These are phyloP conservation scores for Poecilia gillii DNA, from an alignment of 2,797 vertebrate genomes.

Conservation along the genomic window DNA sequence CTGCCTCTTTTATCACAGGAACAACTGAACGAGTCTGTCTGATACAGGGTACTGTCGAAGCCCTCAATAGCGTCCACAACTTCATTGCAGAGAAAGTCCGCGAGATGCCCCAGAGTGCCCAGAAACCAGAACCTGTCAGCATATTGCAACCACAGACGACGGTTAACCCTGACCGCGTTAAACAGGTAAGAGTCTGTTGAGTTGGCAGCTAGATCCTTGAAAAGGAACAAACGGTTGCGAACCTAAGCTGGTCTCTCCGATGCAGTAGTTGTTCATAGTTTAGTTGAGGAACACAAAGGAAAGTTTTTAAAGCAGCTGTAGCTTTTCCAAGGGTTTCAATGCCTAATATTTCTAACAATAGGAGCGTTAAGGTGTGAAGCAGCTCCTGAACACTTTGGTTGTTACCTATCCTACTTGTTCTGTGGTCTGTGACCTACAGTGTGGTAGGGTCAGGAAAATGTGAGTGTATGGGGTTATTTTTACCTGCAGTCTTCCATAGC, in stretches of 20 bases:
- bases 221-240: not conserved
- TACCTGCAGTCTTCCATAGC: conserved; percentile 79
- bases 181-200: conserved; percentile 89
- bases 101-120: conserved; percentile 99
- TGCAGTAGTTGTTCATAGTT: not conserved
- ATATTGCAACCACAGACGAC: conserved; percentile 99
- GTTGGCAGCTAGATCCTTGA: not conserved
- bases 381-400: conserved; percentile 48
- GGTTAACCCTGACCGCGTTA: conserved; percentile 98
- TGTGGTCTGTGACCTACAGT: conserved; percentile 65
- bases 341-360: not conserved
- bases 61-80: conserved; percentile 97
- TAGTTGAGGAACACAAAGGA: not conserved
- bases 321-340: not conserved
- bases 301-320: not conserved
- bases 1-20: conserved; percentile 78
- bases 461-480: conserved; percentile 83
- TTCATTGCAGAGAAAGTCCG: conserved; percentile 99
- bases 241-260: not conserved
- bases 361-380: conserved; percentile 14
- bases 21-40: conserved; percentile 98
- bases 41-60: conserved; percentile 99
- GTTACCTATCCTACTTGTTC: conserved; percentile 50
- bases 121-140: conserved; percentile 99
- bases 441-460: conserved; percentile 78